Conservation (phyloP, 2,797 vertebrate species). For the Arnoldichthys spilopterus region DNA sequence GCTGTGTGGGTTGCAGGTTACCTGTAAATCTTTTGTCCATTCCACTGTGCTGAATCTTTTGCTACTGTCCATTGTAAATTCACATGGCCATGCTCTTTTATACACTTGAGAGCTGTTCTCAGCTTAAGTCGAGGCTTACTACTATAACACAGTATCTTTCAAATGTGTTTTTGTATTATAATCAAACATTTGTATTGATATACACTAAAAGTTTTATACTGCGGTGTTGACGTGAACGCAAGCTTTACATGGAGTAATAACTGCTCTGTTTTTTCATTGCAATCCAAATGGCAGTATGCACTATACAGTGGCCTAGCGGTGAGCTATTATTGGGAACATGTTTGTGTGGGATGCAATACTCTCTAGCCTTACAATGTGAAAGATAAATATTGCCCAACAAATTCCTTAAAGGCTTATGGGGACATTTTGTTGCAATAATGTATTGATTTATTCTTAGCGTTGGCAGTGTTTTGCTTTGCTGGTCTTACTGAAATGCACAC, state of each 20-base stretch:
- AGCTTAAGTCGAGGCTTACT: constrained; percentile 1
- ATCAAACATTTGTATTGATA: constrained; percentile 44
- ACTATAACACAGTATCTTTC: constrained; percentile 19
- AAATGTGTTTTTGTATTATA: constrained; percentile 32
- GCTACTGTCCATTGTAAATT: constrained; percentile 41
- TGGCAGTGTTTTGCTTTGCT: constrained; percentile 14
- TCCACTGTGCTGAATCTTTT: constrained; percentile 50
- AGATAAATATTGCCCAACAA: constrained; percentile 14
- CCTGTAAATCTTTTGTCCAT: constrained; percentile 24
- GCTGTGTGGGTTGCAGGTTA: constrained; percentile 20
- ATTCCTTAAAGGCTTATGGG: constrained; percentile 27
- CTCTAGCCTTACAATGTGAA: constrained; percentile 34
- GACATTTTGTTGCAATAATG: constrained; percentile 13
- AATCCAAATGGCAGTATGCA: constrained; percentile 28
- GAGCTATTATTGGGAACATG: constrained; percentile 5
- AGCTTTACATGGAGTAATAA: constrained; percentile 12
- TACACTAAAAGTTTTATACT: constrained; percentile 49
- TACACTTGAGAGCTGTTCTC: constrained; percentile 16
- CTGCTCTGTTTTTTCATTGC: neutral
- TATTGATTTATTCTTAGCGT: constrained; percentile 27
- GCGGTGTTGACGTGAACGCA: constrained; percentile 41
- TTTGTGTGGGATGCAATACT: constrained; percentile 41
- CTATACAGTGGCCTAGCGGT: constrained; percentile 9
- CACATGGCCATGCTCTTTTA: constrained; percentile 41
- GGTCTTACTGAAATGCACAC: neutral